Evolutionary conservation across 2,113 vertebrate species (phyloP).

Genomic region (Megaleporinus macrocephalus): DNA sequence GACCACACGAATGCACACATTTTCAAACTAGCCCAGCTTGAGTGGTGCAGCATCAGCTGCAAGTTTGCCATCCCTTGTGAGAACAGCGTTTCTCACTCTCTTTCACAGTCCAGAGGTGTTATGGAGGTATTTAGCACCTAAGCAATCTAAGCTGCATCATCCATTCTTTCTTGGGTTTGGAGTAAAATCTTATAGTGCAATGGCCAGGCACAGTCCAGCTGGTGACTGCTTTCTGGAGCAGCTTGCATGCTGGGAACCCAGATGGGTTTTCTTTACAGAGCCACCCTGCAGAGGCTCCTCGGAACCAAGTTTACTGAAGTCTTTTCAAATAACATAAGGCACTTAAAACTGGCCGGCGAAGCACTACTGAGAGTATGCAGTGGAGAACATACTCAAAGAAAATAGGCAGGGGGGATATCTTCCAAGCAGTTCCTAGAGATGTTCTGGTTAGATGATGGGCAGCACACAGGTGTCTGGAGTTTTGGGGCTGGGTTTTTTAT

Average conservation of each 20-base stretch:
- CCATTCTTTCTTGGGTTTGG: conserved; percentile 4
- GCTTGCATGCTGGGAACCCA: conserved; percentile 18
- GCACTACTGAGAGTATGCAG: background rate
- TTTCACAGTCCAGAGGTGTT: conserved; percentile 2
- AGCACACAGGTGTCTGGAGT: background rate
- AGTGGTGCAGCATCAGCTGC: conserved; percentile 4
- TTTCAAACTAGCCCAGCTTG: background rate
- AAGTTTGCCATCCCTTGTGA: background rate
- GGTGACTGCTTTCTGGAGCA: background rate
- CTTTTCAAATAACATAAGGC: conserved; percentile 24
- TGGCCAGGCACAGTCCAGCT: conserved; percentile 17
- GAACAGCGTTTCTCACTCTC: background rate
- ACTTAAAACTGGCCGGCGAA: conserved; percentile 20
- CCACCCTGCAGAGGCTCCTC: conserved; percentile 25
- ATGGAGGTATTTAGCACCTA: conserved; percentile 18
- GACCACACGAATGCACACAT: background rate
- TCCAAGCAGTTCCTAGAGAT: background rate
- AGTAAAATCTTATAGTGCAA: background rate
- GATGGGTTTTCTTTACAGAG: conserved; percentile 54
- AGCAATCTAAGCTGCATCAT: background rate
- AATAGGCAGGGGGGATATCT: background rate
- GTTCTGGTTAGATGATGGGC: background rate
- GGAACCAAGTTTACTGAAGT: conserved; percentile 9
- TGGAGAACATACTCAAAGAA: background rate
- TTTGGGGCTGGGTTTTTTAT: background rate